Conservation (phyloP, 2,888 invertebrate genomes). For the Spodoptera littoralis region DNA sequence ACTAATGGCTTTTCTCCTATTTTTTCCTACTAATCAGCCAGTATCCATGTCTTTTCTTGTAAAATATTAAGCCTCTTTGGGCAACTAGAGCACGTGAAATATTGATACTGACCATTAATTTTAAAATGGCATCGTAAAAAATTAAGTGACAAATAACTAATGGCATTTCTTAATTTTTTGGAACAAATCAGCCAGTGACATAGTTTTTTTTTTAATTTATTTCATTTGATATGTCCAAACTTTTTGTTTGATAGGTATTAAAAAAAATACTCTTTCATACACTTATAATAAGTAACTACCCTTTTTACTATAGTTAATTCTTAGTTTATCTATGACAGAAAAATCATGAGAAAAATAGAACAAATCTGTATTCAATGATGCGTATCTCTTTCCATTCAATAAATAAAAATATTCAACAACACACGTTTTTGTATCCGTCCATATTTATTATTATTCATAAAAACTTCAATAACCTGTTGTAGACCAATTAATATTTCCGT, state of each 20-base stretch:
- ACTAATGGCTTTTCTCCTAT: too few relatives aligned
- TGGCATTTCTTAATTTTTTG: background rate
- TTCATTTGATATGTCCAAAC: background rate
- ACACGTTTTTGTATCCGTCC: constrained; percentile 25
- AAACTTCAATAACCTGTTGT: constrained; percentile 3
- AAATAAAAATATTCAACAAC: constrained; percentile 9
- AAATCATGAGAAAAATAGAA: constrained; percentile 15
- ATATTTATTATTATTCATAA: constrained; percentile 24
- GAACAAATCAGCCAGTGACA: background rate
- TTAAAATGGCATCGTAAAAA: background rate
- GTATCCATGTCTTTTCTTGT: too few relatives aligned
- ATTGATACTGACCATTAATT: background rate
- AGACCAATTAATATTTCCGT: constrained; percentile 8
- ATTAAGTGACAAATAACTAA: background rate
- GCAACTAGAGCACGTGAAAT: too few relatives aligned
- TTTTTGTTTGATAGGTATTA: background rate
- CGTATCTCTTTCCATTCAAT: constrained; percentile 39
- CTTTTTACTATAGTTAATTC: background rate
- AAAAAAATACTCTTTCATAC: too few relatives aligned
- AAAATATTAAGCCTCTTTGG: too few relatives aligned
- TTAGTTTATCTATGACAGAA: background rate
- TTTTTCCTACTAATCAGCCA: too few relatives aligned
- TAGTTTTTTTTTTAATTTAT: too few relatives aligned
- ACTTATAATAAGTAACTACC: too few relatives aligned
- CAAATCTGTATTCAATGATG: constrained; percentile 47